phyloP scores from a whole-genome alignment of 2,888 invertebrate genomes.

The Ectemnius cavifrons region DNA sequence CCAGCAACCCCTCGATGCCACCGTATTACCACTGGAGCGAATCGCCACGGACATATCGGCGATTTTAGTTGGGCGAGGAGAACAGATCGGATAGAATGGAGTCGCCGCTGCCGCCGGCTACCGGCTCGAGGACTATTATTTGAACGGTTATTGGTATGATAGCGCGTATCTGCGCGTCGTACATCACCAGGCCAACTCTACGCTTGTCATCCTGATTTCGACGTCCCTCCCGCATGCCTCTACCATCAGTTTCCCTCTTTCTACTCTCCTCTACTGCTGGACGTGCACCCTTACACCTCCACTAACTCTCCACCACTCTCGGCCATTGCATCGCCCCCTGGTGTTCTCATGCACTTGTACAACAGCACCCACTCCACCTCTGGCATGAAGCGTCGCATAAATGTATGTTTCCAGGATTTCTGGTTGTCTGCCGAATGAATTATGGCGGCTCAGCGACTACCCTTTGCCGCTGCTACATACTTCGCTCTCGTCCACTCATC shows the following conservation, averaged over 20 bases:
- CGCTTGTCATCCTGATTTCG: constrained; percentile 72
- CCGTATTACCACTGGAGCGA: constrained; percentile 8
- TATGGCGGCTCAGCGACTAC: constrained; percentile 62
- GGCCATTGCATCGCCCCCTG: constrained; percentile 17
- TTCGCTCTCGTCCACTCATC: constrained; percentile 29
- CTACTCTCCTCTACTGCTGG: constrained; percentile 22
- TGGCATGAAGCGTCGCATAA: constrained; percentile 64
- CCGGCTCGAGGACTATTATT: constrained; percentile 70
- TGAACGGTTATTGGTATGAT: constrained; percentile 75
- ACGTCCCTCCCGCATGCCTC: constrained; percentile 28
- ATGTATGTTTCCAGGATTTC: constrained; percentile 71
- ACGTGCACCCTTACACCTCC: constrained; percentile 14
- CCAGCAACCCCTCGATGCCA: constrained; percentile 22
- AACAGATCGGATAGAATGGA: constrained; percentile 33
- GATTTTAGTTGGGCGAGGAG: constrained; percentile 23
- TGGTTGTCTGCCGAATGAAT: constrained; percentile 69
- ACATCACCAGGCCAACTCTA: constrained; percentile 73
- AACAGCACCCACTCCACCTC: constrained; percentile 49
- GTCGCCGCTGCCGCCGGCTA: constrained; percentile 42
- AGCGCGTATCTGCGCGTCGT: constrained; percentile 72
- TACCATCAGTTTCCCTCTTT: neutral
- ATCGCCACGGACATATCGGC: constrained; percentile 20
- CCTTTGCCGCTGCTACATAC: constrained; percentile 47
- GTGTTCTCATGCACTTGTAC: constrained; percentile 44
- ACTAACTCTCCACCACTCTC: constrained; percentile 23